Evolutionary conservation across 2,113 vertebrate species (phyloP).

Genomic region (Sturnus vulgaris): DNA sequence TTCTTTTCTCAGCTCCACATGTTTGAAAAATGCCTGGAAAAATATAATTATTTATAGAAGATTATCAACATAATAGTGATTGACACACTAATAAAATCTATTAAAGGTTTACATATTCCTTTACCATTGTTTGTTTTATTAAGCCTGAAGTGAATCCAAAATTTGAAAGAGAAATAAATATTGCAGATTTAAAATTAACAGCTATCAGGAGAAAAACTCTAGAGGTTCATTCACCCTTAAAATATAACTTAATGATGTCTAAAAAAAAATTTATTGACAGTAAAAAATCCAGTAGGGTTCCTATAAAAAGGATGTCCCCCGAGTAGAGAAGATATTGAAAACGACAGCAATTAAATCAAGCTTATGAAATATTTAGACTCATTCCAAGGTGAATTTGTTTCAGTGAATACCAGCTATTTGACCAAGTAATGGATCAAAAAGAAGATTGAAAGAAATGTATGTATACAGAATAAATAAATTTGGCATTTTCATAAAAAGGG

Average conservation of each 20-base stretch:
- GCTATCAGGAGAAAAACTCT: neutral
- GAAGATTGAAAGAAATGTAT: neutral
- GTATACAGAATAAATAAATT: neutral
- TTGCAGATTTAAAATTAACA: neutral
- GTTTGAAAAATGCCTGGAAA: neutral
- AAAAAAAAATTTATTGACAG: neutral
- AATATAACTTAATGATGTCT: slow-evolving; percentile 35
- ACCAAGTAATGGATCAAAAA: neutral
- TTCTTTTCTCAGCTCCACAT: neutral
- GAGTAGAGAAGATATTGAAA: slow-evolving; percentile 40
- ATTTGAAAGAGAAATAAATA: neutral
- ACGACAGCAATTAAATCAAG: slow-evolving; percentile 62
- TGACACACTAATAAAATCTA: neutral
- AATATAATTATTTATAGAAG: neutral
- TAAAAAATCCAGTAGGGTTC: slow-evolving; percentile 21
- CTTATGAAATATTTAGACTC: slow-evolving; percentile 61
- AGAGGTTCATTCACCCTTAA: slow-evolving; percentile 18
- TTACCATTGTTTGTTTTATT: neutral
- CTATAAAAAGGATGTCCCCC: slow-evolving; percentile 12
- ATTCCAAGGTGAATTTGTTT: slow-evolving; percentile 32
- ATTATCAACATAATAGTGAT: neutral
- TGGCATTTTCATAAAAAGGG: neutral
- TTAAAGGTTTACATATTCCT: neutral
- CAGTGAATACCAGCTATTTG: neutral
- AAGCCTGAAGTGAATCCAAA: neutral